These are phyloP conservation scores for Lutraria rhynchaena DNA, from an alignment of 1,140 invertebrate species.

Conservation along the genomic window DNA sequence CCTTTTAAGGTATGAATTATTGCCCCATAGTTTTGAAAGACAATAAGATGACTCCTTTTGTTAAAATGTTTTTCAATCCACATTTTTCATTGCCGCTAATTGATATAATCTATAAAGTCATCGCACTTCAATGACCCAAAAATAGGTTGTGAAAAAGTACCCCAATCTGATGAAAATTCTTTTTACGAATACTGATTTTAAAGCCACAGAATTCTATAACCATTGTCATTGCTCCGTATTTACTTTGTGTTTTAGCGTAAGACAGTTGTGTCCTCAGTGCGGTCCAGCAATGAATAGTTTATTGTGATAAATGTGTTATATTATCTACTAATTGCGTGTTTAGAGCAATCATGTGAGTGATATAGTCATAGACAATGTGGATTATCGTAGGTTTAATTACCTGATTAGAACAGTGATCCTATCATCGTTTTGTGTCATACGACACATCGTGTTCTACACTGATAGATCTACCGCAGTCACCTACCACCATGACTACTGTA, in stretches of 20 bases:
- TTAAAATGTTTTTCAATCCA: constrained; percentile 3
- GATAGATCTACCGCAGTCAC: constrained; percentile 53
- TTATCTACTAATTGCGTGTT: constrained; percentile 53
- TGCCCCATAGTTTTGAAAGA: constrained; percentile 28
- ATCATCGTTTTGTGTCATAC: constrained; percentile 16
- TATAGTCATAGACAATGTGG: constrained; percentile 37
- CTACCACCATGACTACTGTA: constrained; percentile 41
- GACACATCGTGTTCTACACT: constrained; percentile 48
- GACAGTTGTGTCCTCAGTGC: no score
- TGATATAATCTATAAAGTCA: constrained; percentile 46
- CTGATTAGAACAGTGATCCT: constrained; percentile 49
- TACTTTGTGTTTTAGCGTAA: no score
- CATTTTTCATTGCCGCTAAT: constrained; percentile 46
- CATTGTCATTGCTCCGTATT: no score
- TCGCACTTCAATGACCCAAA: constrained; percentile 11
- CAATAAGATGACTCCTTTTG: constrained; percentile 25
- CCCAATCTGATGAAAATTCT: no score
- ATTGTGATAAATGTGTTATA: constrained; percentile 26
- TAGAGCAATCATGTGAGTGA: constrained; percentile 24
- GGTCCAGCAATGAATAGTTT: constrained; percentile 13
- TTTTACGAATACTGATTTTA: no score
- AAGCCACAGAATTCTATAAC: no score
- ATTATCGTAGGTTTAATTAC: constrained; percentile 56
- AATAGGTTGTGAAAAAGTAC: no score
- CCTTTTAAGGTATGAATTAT: constrained; percentile 37